Conservation (phyloP, 2,797 vertebrate genomes). For the Astyanax mexicanus region DNA sequence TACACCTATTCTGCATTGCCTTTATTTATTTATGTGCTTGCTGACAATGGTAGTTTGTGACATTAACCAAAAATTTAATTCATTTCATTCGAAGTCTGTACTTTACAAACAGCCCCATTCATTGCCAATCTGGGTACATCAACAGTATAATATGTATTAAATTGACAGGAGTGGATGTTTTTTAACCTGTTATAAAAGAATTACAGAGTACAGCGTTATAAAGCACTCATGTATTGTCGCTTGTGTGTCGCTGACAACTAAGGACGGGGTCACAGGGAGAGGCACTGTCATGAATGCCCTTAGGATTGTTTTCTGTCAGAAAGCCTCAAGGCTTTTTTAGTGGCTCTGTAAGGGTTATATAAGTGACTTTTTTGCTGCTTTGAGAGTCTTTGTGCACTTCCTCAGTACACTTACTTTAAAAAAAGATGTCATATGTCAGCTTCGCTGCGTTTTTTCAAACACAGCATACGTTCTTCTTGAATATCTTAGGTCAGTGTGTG, state of each 20-base stretch:
- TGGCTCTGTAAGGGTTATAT: not conserved
- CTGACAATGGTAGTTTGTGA: no score
- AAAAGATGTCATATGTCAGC: constrained; percentile 4
- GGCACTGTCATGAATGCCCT: not conserved
- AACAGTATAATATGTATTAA: no score
- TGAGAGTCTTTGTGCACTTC: not conserved
- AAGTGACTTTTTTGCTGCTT: not conserved
- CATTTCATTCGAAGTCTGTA: no score
- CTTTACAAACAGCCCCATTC: no score
- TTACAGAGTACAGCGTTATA: no score
- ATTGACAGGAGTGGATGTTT: no score
- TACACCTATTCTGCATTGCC: no score
- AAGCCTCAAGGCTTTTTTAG: not conserved
- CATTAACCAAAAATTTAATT: no score
- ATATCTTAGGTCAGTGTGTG: not conserved
- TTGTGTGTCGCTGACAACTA: not conserved
- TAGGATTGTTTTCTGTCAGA: not conserved
- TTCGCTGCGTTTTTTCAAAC: not conserved
- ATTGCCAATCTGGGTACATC: no score
- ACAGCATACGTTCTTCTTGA: not conserved
- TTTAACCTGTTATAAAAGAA: no score
- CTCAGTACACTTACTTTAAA: not conserved
- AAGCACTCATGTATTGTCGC: not conserved
- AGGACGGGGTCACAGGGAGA: not conserved
- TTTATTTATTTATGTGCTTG: no score